Evolutionary conservation across 2,113 vertebrate species (phyloP).

Genomic region (Pica pica): DNA sequence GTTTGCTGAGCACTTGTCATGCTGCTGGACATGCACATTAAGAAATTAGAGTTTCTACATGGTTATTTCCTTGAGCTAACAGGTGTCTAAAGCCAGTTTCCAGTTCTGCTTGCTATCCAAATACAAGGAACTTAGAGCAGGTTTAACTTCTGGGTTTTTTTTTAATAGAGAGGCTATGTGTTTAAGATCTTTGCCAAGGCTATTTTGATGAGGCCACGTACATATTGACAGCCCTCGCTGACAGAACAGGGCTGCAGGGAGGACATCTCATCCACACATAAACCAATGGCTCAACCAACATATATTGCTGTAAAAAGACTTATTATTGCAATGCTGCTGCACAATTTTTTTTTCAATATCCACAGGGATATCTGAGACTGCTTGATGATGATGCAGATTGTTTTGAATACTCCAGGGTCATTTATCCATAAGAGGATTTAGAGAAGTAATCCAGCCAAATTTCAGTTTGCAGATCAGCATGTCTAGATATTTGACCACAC

Average conservation of each 20-base stretch:
- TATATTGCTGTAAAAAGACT: neutral
- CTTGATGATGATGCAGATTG: neutral
- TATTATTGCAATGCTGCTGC: neutral
- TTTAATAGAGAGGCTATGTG: neutral
- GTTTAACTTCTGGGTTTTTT: neutral
- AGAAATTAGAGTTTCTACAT: neutral
- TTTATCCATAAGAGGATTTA: neutral
- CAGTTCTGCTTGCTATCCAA: neutral
- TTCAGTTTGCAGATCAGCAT: neutral
- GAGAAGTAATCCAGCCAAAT: neutral
- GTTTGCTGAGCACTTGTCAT: neutral
- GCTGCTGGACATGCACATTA: neutral
- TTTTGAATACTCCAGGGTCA: neutral
- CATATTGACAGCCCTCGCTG: neutral
- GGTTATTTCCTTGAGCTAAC: constrained; percentile 2
- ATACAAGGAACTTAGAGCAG: neutral
- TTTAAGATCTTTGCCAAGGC: neutral
- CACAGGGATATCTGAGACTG: neutral
- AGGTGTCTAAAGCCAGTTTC: constrained; percentile 9
- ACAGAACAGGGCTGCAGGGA: neutral
- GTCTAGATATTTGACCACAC: neutral
- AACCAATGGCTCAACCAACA: neutral
- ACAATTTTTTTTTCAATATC: neutral
- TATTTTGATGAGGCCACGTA: neutral
- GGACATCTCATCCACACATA: neutral